Evolutionary conservation across 1,140 invertebrate genomes (phyloP), one percentile per base, ranked within the genome.

Genomic region (Drosophila varians): DNA sequence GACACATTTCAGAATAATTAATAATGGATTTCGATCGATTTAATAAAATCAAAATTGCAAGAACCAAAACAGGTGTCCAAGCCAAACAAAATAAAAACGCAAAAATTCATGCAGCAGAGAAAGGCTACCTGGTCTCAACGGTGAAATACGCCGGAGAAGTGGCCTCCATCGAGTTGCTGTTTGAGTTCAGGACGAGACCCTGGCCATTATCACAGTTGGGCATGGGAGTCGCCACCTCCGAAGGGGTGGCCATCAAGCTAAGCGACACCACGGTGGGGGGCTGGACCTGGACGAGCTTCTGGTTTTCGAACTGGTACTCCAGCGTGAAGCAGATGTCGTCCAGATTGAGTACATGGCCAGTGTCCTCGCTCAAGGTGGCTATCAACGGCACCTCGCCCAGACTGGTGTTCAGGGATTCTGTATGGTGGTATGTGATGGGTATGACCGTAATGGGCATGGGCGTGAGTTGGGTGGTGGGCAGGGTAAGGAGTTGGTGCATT

Each of bases 241-340:
- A 28, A 9, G 70, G 43, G 14, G 45, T 28, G 45, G 54, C 43
- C n/a, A 75, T 12, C 74, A 88, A 75, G 70, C 62, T 86, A 12
- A 80, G 58, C 42, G 80, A 77, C 19, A 86, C 83, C 36, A 86
- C 68, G n/a, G 78, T 89, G 4, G 89, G 86, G 12, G 89, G 89
- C 51, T 89, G 89, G 14, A 90, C 89, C 69, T 90, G 89, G 51
- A 90, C 86, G 16, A 90, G 62, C 45, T 90, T 87, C 54, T 90
- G 82, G 66, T 90, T 77, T 66, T 90, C 64, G 54, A 84, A 87
- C 26, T 89, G 76, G 51, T 90, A 90, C 61, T 90, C 89, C 66
- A 90, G 72, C 23, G 79, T 86, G 45, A 90, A 88, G 61, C 86
- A 90, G 68, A 90, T 90, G 34, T 89, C 76, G 43, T 88, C 84